phyloP scores from a whole-genome alignment of 2,113 vertebrate genomes.

The Poeciliopsis prolifica region DNA sequence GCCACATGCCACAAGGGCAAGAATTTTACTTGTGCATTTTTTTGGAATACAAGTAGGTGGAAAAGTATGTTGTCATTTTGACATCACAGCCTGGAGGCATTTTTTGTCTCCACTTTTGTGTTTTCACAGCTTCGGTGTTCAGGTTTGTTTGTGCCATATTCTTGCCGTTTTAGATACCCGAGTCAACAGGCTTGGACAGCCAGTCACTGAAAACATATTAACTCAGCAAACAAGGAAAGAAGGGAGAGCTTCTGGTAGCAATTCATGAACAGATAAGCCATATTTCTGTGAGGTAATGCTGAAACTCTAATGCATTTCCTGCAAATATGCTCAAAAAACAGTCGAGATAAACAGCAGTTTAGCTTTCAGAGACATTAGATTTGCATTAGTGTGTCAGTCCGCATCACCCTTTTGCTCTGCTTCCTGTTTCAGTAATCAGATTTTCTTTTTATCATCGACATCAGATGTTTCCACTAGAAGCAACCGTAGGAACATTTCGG shows the following conservation, averaged over 20 bases:
- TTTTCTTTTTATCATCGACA: conserved; percentile 55
- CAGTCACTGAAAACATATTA: conserved; percentile 36
- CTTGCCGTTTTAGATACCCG: conserved; percentile 3
- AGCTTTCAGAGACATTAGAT: conserved; percentile 46
- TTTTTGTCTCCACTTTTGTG: conserved; percentile 16
- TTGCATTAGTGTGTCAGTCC: conserved; percentile 51
- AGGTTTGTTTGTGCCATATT: conserved; percentile 19
- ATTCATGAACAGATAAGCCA: background rate
- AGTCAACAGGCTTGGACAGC: conserved; percentile 20
- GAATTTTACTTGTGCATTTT: background rate
- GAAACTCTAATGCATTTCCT: conserved; percentile 17
- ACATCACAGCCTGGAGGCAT: conserved; percentile 11
- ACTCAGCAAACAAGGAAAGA: conserved; percentile 27
- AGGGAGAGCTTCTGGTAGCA: conserved; percentile 8
- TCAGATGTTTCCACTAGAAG: conserved; percentile 48
- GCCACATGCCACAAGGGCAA: background rate
- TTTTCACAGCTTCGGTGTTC: conserved; percentile 6
- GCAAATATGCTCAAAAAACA: conserved; percentile 27
- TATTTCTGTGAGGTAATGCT: conserved; percentile 27
- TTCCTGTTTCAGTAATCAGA: conserved; percentile 56
- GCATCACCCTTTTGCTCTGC: conserved; percentile 7
- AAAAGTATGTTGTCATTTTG: background rate
- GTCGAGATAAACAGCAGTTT: conserved; percentile 23
- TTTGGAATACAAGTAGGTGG: conserved; percentile 1
- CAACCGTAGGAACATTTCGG: conserved; percentile 47